Evolutionary conservation across 2,888 invertebrate genomes (phyloP), one percentile per base, ranked within the genome.

Genomic region (Aporophyla lueneburgensis): DNA sequence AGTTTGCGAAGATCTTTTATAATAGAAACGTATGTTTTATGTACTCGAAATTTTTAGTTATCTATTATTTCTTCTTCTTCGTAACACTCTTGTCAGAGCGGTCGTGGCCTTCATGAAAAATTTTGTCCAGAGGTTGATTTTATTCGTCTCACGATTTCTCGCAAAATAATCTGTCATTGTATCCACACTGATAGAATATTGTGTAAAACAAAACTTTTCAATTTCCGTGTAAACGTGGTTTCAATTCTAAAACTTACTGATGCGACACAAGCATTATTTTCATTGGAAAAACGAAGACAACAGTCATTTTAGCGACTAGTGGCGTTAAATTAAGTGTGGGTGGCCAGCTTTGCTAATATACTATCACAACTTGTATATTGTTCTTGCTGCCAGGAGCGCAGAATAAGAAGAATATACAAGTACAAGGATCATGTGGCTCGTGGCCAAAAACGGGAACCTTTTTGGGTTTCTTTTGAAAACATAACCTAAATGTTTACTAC

Each of bases 281-380:
- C 65, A 85, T 85, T 62, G 65, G 81, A 81, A 85, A n/a, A 53
- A 63, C 24, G 12, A 49, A 4, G 14, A 14, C 12, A 9, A 33
- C 5, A 21, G 1, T 43, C 2, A 27, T 59, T 27, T 12, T n/a
- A n/a, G 14, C 7, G 6, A 59, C 19, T n/a, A 43, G n/a, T 6
- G 21, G 9, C 21, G 14, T 68, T 5, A n/a, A 16, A 58, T 7
- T 43, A 43, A 43, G 6, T 0, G 10, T 46, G 63, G 19, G 16
- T 12, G 24, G 12, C 12, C 24, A 24, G n/a, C 24, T 19, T 3
- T 16, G 12, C 19, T 61, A 21, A 14, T 7, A n/a, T 19, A 19
- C 24, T 14, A 43, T 21, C 19, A 33, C 24, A 33, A 33, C 24
- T 59, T 69, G 40, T 12, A 10, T 65, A 33, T 33, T 33, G 16